Percentiles rank a stretch among this genome's conserved stretches.
Conservation (phyloP, 2,113 vertebrate genomes). For the Actenoides hombroni region DNA sequence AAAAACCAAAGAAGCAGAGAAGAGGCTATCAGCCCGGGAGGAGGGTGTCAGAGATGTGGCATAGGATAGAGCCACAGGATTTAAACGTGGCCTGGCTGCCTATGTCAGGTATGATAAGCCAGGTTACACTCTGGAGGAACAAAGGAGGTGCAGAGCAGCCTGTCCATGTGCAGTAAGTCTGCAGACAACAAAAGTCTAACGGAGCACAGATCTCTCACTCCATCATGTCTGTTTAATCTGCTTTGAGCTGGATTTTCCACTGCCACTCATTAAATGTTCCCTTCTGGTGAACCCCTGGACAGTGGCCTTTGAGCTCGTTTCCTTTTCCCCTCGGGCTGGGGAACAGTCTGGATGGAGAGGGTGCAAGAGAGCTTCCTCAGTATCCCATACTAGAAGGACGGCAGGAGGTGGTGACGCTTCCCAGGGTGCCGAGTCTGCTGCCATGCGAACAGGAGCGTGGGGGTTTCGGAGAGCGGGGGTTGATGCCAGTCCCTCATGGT, state of each 20-base stretch:
- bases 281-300: background rate
- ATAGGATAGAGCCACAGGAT: background rate
- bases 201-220: background rate
- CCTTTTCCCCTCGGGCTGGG: background rate
- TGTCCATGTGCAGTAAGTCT: background rate
- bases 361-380: background rate
- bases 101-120: background rate
- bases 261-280: background rate
- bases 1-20: background rate
- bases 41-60: background rate
- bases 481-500: accelerated
- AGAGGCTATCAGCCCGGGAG: background rate
- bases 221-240: background rate
- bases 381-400: background rate
- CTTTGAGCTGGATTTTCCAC: background rate
- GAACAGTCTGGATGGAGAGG: background rate
- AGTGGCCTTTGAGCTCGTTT: background rate
- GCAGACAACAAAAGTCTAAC: background rate
- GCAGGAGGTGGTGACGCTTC: background rate
- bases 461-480: accelerated
- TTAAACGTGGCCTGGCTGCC: background rate
- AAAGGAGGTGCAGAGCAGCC: background rate
- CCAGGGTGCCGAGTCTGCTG: background rate
- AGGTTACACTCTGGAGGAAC: background rate
- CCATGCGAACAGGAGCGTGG: background rate